Evolutionary conservation across 2,797 vertebrate species (phyloP).

Genomic region (Schizopygopsis pylzovi): DNA sequence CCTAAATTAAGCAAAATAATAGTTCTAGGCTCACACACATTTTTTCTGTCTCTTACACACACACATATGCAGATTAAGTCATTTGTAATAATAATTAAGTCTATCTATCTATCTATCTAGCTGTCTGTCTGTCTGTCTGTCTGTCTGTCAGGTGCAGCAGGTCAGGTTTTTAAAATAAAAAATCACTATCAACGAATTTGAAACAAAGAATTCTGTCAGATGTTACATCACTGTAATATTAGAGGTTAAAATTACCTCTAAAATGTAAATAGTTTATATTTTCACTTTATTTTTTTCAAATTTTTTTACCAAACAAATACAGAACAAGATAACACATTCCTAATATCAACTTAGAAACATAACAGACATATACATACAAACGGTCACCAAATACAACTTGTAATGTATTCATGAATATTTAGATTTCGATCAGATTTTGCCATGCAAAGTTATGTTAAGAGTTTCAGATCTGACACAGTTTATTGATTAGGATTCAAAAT

Average conservation of each 20-base stretch:
- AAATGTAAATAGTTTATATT: background rate
- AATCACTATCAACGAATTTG: background rate
- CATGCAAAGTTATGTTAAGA: too few species aligned
- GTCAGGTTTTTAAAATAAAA: background rate
- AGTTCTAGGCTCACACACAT: background rate
- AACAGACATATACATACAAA: too few species aligned
- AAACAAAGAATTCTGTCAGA: too few species aligned
- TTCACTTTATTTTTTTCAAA: background rate
- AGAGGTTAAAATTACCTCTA: background rate
- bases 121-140: too few species aligned
- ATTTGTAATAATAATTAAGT: background rate
- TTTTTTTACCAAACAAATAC: too few species aligned
- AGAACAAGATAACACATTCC: too few species aligned
- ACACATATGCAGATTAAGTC: background rate
- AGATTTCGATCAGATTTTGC: too few species aligned
- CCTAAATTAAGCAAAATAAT: background rate
- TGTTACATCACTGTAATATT: background rate
- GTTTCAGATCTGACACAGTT: too few species aligned
- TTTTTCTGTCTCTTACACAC: background rate
- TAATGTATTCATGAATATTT: too few species aligned
- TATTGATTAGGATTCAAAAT: too few species aligned
- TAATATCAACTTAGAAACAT: too few species aligned
- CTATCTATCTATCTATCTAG: background rate
- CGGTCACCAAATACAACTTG: too few species aligned
- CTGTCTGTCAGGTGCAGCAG: background rate